Conservation (phyloP, 2,797 vertebrate species). For the Eutrigla gurnardus region DNA sequence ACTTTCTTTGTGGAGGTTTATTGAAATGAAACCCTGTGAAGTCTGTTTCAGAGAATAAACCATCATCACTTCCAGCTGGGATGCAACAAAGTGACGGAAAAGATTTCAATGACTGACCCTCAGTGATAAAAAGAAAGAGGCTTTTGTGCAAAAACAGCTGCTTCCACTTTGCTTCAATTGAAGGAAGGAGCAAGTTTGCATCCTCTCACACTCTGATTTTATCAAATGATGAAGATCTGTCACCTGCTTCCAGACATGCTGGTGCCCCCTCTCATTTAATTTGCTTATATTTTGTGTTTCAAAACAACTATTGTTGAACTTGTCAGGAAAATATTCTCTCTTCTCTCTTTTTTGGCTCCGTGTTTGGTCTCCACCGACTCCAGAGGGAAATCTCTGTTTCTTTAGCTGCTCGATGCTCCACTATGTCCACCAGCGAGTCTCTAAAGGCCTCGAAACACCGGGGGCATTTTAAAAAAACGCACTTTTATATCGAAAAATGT, state of each 20-base stretch:
- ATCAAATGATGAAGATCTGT: neutral
- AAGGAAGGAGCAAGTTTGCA: neutral
- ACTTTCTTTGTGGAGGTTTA: no score
- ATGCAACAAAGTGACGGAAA: neutral
- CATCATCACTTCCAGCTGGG: neutral
- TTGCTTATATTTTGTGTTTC: no score
- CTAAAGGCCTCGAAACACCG: no score
- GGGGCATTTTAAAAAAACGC: no score
- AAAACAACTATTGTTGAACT: no score
- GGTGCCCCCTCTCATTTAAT: neutral
- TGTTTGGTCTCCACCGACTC: neutral
- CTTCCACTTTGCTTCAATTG: neutral
- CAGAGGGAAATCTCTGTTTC: no score
- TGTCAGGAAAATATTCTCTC: no score
- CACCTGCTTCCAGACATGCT: neutral
- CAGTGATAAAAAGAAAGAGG: neutral
- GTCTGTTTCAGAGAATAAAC: neutral
- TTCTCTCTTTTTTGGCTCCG: neutral
- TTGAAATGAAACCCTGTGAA: neutral
- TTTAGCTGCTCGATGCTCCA: no score
- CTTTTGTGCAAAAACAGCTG: constrained; percentile 25
- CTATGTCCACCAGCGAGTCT: no score
- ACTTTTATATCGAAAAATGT: no score
- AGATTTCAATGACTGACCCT: neutral
- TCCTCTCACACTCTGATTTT: neutral